Conservation (phyloP, 2,113 vertebrate genomes). For the Orthonyx spaldingii region DNA sequence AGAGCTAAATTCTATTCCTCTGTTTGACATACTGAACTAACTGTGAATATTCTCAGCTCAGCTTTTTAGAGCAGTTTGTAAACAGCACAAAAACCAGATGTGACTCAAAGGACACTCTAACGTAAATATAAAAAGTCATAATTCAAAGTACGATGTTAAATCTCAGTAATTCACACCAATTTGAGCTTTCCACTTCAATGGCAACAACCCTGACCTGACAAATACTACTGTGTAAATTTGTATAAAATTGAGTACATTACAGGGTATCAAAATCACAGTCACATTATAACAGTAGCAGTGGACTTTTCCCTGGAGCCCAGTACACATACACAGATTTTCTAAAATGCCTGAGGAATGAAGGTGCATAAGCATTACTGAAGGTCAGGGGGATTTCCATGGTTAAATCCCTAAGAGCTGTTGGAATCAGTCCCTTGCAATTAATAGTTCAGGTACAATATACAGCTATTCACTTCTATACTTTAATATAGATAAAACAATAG, state of each 20-base stretch:
- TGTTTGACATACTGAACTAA: slow-evolving; percentile 39
- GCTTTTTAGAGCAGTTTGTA: slow-evolving; percentile 60
- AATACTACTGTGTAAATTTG: not conserved
- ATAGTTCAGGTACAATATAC: not conserved
- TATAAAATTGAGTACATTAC: not conserved
- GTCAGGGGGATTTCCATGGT: not conserved
- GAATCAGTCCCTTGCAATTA: not conserved
- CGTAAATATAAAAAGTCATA: not conserved
- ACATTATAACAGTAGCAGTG: not conserved
- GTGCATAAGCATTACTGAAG: not conserved
- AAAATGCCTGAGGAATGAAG: not conserved
- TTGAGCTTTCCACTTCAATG: not conserved
- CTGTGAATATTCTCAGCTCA: slow-evolving; percentile 21
- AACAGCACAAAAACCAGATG: slow-evolving; percentile 30
- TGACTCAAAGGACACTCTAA: not conserved
- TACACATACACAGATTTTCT: not conserved
- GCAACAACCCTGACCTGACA: not conserved
- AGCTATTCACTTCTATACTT: not conserved
- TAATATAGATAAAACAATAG: not conserved
- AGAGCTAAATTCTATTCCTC: slow-evolving; percentile 45
- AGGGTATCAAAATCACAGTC: not conserved
- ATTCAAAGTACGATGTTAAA: not conserved
- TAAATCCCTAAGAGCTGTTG: not conserved
- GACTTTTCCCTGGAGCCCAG: not conserved
- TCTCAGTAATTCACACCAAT: not conserved